phyloP scores from a whole-genome alignment of 2,888 invertebrate species.

The Drosophila ezoana region DNA sequence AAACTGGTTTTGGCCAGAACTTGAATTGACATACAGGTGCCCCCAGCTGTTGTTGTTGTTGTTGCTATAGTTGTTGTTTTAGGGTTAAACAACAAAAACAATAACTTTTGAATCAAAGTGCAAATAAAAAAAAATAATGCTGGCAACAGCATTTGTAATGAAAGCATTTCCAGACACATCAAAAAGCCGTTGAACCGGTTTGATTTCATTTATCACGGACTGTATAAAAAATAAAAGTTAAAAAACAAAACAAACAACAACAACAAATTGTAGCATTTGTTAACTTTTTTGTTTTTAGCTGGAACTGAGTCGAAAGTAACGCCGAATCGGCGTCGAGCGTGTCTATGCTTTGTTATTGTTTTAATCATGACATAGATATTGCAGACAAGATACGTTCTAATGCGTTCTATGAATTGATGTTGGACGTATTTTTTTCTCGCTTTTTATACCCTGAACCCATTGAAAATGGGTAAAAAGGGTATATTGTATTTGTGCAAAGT shows the following conservation, averaged over 20 bases:
- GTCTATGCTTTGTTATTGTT: neutral
- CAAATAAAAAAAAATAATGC: constrained; percentile 3
- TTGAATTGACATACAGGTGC: constrained; percentile 18
- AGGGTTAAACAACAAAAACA: neutral
- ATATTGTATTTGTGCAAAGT: no score
- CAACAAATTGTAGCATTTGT: constrained; percentile 7
- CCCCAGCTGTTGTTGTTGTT: neutral
- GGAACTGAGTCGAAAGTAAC: no score
- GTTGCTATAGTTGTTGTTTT: neutral
- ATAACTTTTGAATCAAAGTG: neutral
- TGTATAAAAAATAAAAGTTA: neutral
- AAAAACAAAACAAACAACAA: neutral
- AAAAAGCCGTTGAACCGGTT: constrained; percentile 63
- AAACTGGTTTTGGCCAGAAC: constrained; percentile 35
- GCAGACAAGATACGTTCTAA: neutral
- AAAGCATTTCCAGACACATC: constrained; percentile 53
- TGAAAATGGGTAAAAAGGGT: no score
- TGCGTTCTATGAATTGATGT: constrained; percentile 2
- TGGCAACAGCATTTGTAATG: constrained; percentile 22
- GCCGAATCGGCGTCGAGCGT: neutral
- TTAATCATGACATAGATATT: constrained; percentile 1
- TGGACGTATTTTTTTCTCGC: neutral
- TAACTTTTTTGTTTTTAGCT: neutral
- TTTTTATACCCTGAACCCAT: no score
- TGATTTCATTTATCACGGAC: constrained; percentile 6